A percentile compares a stretch with the other conserved stretches of the same genome.
These are phyloP conservation scores for Coregonus sp. DNA, from an alignment of 2,797 vertebrate genomes.

Conservation along the genomic window DNA sequence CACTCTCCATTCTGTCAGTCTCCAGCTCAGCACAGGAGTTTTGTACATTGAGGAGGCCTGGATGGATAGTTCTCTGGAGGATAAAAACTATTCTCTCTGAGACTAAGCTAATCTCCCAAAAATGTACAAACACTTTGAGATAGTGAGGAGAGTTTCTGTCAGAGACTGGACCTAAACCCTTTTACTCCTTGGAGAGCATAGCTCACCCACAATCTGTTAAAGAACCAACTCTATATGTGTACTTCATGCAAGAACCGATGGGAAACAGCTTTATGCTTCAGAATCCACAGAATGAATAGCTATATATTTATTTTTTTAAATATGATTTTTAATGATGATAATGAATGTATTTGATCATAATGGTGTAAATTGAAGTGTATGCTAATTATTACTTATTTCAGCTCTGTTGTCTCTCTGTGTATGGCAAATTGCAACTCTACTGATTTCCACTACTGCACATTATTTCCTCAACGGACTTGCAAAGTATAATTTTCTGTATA, in stretches of 20 bases:
- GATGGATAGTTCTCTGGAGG: neutral
- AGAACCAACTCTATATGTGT: neutral
- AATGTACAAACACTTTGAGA: neutral
- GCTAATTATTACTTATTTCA: slow-evolving; percentile 11
- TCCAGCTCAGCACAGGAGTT: too few relatives aligned
- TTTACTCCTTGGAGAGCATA: neutral
- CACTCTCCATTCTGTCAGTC: neutral
- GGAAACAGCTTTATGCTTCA: neutral
- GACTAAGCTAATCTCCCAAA: neutral
- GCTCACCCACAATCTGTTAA: neutral
- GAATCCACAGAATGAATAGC: neutral
- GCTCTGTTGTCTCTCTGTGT: slow-evolving; percentile 4
- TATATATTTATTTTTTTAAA: slow-evolving; percentile 3
- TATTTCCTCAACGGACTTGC: slow-evolving; percentile 1
- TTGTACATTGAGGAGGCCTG: neutral
- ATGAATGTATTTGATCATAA: slow-evolving; percentile 15
- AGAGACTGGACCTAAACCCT: neutral
- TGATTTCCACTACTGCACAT: slow-evolving; percentile 1
- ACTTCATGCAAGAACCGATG: neutral
- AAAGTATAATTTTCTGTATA: slow-evolving; percentile 3
- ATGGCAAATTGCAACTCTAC: neutral
- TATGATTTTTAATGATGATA: slow-evolving; percentile 5
- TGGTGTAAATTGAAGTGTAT: slow-evolving; percentile 20
- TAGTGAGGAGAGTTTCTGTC: slow-evolving; percentile 2
- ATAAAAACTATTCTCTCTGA: neutral